Percentiles rank a stretch among this genome's conserved stretches.
Evolutionary conservation across 1,140 invertebrate species (phyloP).

Genomic region (Plectus sambesii): DNA sequence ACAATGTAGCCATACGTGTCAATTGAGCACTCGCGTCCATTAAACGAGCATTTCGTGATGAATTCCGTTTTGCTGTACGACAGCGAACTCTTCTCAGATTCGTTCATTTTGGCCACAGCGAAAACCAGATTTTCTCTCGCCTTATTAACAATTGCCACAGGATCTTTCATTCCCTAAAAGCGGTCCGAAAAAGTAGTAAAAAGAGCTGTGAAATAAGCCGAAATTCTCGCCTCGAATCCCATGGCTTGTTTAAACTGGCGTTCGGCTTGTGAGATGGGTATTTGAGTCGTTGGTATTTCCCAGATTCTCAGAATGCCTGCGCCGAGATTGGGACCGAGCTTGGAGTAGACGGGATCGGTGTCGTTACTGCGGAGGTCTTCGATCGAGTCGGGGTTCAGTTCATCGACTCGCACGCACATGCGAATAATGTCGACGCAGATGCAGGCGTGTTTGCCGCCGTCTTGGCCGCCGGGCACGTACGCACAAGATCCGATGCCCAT

Average conservation of each 20-base stretch:
- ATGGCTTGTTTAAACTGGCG: no score
- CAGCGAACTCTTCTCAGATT: conserved; percentile 32
- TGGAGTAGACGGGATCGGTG: conserved; percentile 6
- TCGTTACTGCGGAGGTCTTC: background rate
- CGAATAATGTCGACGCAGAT: conserved; percentile 36
- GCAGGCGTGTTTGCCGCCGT: conserved; percentile 30
- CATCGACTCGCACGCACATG: conserved; percentile 43
- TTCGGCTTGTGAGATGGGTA: no score
- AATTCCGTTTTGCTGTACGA: conserved; percentile 41
- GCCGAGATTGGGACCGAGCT: conserved; percentile 14
- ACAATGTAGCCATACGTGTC: conserved; percentile 30
- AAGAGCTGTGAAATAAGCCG: no score
- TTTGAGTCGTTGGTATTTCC: conserved; percentile 32
- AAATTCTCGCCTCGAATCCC: no score
- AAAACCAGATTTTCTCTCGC: conserved; percentile 41
- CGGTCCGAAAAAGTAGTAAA: no score
- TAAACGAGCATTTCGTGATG: conserved; percentile 45
- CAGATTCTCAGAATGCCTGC: conserved; percentile 38
- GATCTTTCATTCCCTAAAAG: conserved; percentile 31
- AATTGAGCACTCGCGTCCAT: conserved; percentile 38
- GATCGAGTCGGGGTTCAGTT: conserved; percentile 12
- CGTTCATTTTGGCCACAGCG: conserved; percentile 32
- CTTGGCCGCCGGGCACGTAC: conserved; percentile 22
- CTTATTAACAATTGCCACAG: conserved; percentile 38
- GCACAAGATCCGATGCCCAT: conserved; percentile 34